These are phyloP conservation scores for Hydrolagus colliei DNA, from an alignment of 2,797 vertebrate species.

Conservation along the genomic window DNA sequence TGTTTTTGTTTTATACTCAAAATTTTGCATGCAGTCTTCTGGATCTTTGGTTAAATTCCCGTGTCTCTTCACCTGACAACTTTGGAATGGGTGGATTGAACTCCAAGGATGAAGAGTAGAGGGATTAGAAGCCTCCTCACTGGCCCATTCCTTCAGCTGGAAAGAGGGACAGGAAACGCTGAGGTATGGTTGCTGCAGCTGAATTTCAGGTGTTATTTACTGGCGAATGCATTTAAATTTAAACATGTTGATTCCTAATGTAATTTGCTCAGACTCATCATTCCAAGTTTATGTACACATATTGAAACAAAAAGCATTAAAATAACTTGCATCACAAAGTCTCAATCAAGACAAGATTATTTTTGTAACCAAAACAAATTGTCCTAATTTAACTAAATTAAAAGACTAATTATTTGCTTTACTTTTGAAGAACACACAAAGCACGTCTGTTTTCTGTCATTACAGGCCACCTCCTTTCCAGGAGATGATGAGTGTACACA, in stretches of 20 bases:
- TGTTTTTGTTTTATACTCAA: conserved; percentile 11
- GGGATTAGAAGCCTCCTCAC: too few relatives aligned
- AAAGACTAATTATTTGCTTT: conserved; percentile 4
- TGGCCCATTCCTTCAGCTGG: too few relatives aligned
- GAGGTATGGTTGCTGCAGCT: too few relatives aligned
- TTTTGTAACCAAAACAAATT: not conserved
- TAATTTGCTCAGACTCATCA: too few relatives aligned
- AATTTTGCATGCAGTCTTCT: conserved; percentile 2
- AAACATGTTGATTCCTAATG: too few relatives aligned
- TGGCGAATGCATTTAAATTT: too few relatives aligned
- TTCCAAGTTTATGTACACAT: too few relatives aligned
- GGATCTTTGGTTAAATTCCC: not conserved
- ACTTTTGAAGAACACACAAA: conserved; percentile 20
- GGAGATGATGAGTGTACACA: not conserved
- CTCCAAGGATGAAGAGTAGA: too few relatives aligned
- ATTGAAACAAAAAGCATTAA: not conserved
- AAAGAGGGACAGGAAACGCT: too few relatives aligned
- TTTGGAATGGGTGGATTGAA: too few relatives aligned
- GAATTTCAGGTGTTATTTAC: too few relatives aligned
- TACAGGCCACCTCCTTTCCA: conserved; percentile 6
- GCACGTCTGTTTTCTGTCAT: not conserved
- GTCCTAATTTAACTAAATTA: not conserved
- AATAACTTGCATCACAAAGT: not conserved
- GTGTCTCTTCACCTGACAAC: too few relatives aligned
- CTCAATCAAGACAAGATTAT: not conserved